These are phyloP conservation scores for Athetis lepigone DNA, from an alignment of 2,888 invertebrate genomes.

Conservation along the genomic window DNA sequence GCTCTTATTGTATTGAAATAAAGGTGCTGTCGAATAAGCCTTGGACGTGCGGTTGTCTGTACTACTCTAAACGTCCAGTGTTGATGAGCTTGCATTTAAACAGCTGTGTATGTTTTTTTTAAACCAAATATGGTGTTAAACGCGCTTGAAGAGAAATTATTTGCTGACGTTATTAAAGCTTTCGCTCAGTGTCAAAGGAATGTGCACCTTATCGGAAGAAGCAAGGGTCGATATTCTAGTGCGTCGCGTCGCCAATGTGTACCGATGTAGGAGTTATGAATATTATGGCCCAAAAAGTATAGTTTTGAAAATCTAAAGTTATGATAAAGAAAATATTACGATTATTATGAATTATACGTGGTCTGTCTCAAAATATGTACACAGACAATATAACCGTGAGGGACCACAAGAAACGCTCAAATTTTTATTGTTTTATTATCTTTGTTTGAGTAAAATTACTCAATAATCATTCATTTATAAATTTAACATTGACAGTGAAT, in stretches of 20 bases:
- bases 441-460: conserved; percentile 18
- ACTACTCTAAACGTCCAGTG: conserved; percentile 30
- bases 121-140: background rate
- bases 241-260: conserved; percentile 26
- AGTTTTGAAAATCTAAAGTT: conserved; percentile 29
- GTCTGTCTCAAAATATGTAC: conserved; percentile 36
- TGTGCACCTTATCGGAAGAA: background rate
- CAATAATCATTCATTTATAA: conserved; percentile 3
- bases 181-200: background rate
- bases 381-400: conserved; percentile 38
- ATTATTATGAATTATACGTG: conserved; percentile 27
- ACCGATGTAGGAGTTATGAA: conserved; percentile 24
- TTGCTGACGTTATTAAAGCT: conserved; percentile 14
- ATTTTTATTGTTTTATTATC: conserved; percentile 20
- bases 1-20: conserved; percentile 1
- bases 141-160: conserved; percentile 1
- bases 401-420: conserved; percentile 63
- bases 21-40: background rate
- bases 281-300: conserved; percentile 38
- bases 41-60: background rate
- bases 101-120: background rate
- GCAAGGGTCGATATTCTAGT: conserved; percentile 25
- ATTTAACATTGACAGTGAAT: background rate
- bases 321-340: conserved; percentile 28
- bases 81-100: conserved; percentile 28